phyloP scores from a whole-genome alignment of 2,797 vertebrate species.

The Muraenolepis orangiensis region DNA sequence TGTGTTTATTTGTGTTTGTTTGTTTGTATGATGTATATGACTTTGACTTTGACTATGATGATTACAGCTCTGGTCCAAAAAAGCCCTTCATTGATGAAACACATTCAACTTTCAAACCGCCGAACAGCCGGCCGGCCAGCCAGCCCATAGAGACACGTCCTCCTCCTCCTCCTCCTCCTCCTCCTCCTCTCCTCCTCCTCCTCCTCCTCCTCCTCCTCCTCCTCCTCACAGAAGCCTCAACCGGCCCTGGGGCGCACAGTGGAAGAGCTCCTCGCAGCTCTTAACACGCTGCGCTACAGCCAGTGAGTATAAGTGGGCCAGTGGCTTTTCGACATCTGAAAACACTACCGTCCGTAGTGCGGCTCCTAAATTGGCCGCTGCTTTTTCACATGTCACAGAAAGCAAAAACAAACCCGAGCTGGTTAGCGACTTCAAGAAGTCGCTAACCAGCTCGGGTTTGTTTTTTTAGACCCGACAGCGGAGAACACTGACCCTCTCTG shows the following conservation, averaged over 20 bases:
- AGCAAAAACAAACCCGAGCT: neutral
- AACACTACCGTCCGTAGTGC: neutral
- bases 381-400: neutral
- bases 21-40: neutral
- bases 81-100: neutral
- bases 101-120: neutral
- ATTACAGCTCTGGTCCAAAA: neutral
- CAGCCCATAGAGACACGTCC: neutral
- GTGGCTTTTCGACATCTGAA: neutral
- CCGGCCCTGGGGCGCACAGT: neutral
- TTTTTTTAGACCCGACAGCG: no score
- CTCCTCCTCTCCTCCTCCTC: no score
- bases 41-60: neutral
- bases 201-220: no score
- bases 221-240: neutral
- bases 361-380: neutral
- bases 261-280: neutral
- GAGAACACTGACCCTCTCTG: no score
- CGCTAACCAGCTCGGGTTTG: no score
- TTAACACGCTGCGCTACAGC: neutral
- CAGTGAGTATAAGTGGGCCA: neutral
- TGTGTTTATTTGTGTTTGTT: neutral
- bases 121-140: no score
- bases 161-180: no score
- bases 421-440: neutral